A percentile compares a stretch with the other conserved stretches of the same genome.
These are phyloP conservation scores for Melieria crassipennis DNA, from an alignment of 2,888 invertebrate species.

Conservation along the genomic window DNA sequence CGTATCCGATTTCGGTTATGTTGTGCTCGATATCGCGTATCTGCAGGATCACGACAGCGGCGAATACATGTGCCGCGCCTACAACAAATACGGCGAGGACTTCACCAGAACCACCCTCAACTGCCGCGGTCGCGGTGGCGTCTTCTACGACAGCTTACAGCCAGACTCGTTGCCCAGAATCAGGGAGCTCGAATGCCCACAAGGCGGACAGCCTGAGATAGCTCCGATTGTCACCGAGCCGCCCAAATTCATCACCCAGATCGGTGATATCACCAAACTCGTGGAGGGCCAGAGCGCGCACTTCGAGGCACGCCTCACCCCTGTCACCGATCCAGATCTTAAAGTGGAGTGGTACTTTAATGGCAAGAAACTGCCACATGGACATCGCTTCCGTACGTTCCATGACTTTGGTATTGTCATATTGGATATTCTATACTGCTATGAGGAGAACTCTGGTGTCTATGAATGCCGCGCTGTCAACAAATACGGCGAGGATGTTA, in stretches of 20 bases:
- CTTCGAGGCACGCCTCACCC: constrained; percentile 91
- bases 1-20: constrained; percentile 95
- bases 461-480: constrained; percentile 95
- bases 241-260: constrained; percentile 90
- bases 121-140: constrained; percentile 85
- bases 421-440: constrained; percentile 93
- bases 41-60: constrained; percentile 93
- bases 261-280: constrained; percentile 83
- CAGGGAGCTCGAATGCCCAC: constrained; percentile 80
- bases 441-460: constrained; percentile 94
- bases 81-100: constrained; percentile 91
- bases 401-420: constrained; percentile 98
- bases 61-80: constrained; percentile 92
- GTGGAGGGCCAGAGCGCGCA: constrained; percentile 96
- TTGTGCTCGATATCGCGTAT: constrained; percentile 93
- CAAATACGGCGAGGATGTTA: constrained; percentile 88
- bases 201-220: constrained; percentile 72
- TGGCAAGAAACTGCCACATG: constrained; percentile 90
- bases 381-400: constrained; percentile 96
- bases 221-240: constrained; percentile 79
- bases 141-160: constrained; percentile 88
- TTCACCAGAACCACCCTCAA: constrained; percentile 85
- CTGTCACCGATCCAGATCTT: constrained; percentile 93
- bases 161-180: constrained; percentile 90
- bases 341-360: constrained; percentile 96